Evolutionary conservation across 1,140 invertebrate species (phyloP), one percentile per base, ranked within the genome.

Genomic region (Neelides sp.): DNA sequence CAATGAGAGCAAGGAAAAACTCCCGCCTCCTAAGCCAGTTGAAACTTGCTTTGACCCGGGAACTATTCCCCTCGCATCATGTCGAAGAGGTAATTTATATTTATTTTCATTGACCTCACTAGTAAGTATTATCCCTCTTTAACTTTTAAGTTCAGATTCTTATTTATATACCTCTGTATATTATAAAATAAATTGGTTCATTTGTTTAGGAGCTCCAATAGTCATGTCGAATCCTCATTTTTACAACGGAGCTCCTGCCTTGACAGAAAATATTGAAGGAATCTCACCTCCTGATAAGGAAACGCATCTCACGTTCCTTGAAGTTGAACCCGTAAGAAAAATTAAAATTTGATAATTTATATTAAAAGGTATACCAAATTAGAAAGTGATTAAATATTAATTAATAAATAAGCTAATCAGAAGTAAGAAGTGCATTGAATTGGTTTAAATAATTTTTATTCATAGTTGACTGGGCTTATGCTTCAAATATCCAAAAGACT

Each of bases 141-240:
- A 46, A 46, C 4, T 24, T 40, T 23, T 17, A 40, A 40, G n/a
- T n/a, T n/a, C n/a, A n/a, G n/a, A n/a, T n/a, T n/a, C n/a, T n/a
- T n/a, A n/a, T n/a, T n/a, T n/a, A n/a, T n/a, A n/a, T n/a, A n/a
- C n/a, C n/a, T n/a, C n/a, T n/a, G n/a, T n/a, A n/a, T n/a, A n/a
- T n/a, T 4, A 27, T 5, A 41, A 28, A 24, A 13, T n/a, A n/a
- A n/a, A n/a, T n/a, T n/a, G n/a, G n/a, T 32, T n/a, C 19, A 45
- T 30, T 4, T 17, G 27, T 10, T 22, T 27, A 49, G 75, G 75
- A 1, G 76, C 73, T 0, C 84, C 85, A 0, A 64, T 85, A 19
- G 72, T 79, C 13, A 74, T 73, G 0, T 82, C 85, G 1, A 66
- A 82, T 54, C 88, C 89, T 1, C 88, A 93, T 67, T 89, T 88